A percentile compares a stretch with the other conserved stretches of the same genome.
These are phyloP conservation scores for Bubo blakistoni DNA, from an alignment of 2,113 vertebrate genomes.

Conservation along the genomic window DNA sequence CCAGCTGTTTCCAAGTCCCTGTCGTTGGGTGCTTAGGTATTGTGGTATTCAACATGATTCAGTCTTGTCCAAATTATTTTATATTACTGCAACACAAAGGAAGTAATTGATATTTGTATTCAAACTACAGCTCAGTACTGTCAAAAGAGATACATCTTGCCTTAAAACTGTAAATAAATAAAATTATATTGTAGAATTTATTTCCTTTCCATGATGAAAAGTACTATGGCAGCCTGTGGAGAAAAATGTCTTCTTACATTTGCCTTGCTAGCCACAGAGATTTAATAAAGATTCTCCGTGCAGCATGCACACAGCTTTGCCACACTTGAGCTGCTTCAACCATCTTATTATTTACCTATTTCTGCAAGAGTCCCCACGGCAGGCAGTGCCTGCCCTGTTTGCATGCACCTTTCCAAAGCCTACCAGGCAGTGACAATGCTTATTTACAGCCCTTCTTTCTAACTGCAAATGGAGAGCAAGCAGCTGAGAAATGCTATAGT, in stretches of 20 bases:
- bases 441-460: background rate
- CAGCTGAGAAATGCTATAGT: background rate
- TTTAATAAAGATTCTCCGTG: background rate
- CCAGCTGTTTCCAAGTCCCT: background rate
- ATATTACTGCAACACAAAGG: background rate
- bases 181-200: background rate
- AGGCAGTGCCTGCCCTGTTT: background rate
- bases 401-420: background rate
- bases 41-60: background rate
- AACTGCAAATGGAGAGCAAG: background rate
- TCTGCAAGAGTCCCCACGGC: background rate
- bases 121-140: background rate
- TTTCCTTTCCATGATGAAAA: background rate
- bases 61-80: background rate
- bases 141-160: background rate
- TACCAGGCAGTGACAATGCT: accelerated
- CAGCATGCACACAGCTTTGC: background rate
- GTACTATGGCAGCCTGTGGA: background rate
- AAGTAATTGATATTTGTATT: background rate
- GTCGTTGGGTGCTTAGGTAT: background rate
- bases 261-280: background rate
- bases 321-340: background rate
- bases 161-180: background rate
- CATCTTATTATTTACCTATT: background rate
- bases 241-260: background rate